A percentile compares a stretch with the other conserved stretches of the same genome.
phyloP scores from a whole-genome alignment of 2,888 invertebrate species.

The Rhamnusium bicolor region DNA sequence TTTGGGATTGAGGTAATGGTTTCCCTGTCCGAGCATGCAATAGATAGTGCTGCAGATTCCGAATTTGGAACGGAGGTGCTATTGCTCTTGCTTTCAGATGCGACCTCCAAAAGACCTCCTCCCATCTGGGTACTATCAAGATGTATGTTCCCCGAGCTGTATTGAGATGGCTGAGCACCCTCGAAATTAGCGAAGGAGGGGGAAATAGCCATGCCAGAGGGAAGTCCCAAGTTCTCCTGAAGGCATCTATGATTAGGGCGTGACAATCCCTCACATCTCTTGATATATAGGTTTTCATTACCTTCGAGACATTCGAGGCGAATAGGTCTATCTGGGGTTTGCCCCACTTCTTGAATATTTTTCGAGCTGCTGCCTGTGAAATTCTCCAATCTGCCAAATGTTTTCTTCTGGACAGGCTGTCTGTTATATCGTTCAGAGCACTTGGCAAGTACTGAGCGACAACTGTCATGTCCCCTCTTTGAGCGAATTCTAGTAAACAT shows the following conservation, averaged over 20 bases:
- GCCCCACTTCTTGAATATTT: no score
- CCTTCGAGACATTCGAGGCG: no score
- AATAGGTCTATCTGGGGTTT: no score
- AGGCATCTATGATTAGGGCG: no score
- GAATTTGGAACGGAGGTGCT: neutral
- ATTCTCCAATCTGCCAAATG: no score
- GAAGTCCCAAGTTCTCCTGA: neutral
- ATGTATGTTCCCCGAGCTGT: neutral
- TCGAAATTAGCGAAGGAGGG: neutral
- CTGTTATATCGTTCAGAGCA: neutral
- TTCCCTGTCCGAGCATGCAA: neutral
- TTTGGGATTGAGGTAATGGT: neutral
- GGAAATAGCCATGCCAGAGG: constrained; percentile 4
- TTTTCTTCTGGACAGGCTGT: neutral
- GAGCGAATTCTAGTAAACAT: neutral
- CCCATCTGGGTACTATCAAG: neutral
- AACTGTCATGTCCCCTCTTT: neutral
- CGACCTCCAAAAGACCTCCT: neutral
- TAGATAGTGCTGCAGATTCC: neutral
- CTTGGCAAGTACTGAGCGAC: neutral
- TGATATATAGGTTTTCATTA: no score
- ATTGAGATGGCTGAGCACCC: neutral
- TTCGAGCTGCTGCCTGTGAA: no score
- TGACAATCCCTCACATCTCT: no score
- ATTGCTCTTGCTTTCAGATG: neutral